Base-by-base conservation (phyloP, 1,140 invertebrate species). In the Pomacea maculata region DNA sequence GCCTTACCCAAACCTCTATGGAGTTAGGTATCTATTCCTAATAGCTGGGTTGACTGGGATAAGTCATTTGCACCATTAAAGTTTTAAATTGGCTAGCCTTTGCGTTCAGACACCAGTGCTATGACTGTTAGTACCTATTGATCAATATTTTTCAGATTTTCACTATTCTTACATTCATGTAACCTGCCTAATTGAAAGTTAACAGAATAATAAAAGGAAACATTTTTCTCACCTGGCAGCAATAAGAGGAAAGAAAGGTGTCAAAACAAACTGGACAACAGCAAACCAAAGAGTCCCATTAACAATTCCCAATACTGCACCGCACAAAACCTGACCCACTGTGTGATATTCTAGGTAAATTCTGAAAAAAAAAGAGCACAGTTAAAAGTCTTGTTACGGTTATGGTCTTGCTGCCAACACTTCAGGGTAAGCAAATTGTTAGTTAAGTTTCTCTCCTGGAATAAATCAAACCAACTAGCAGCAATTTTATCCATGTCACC, bases 261-360 rank as follows among this genome's bases (percentile, higher is more conserved):
- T 96, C 77, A 97, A 93, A 78, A 96, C 88, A 86, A 95, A 91
- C 88, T 97, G 95, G 57, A 95, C 95, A 64, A 96, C 88, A 78
- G 93, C 91, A 92, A 97, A 97, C 96, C 96, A 97, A 34, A 94
- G 67, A 78, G 93, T 92, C 77, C 94, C 96, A 88, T 95, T 92
- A 73, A 94, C 79, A 72, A 93, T 89, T 71, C 96, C 96, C 83
- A 96, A 88, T 74, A 95, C 80, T 54, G 93, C 93, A 79, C 96
- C 96, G 86, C 94, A 95, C 8, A 96, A 83, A 52, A 98, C 96
- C 93, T 98, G 97, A 57, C 93, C 92, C 86, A 93, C 93, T 64
- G 96, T 95, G 90, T 98, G 97, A 90, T 98, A 98, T 85, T 95
- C 94, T 80, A 98, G 92, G 90, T 97, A 98, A 74, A 97, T 94